Percentiles rank a stretch among this genome's conserved stretches.
These are phyloP conservation scores for Drosophila melanocephala DNA, from an alignment of 2,888 invertebrate species.

Conservation along the genomic window DNA sequence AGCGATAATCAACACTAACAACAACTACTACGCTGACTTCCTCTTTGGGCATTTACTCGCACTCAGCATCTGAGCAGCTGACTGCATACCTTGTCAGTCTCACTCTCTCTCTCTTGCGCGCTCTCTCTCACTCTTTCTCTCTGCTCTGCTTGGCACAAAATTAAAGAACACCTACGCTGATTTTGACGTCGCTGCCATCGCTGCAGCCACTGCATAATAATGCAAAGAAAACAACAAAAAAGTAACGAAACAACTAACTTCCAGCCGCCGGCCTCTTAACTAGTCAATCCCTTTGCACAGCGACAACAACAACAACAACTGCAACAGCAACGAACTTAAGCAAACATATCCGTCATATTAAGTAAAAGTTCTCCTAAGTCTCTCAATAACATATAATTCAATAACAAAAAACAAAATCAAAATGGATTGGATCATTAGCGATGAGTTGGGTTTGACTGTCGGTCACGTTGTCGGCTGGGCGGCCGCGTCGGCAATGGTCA, in stretches of 20 bases:
- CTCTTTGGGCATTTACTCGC: conserved; percentile 53
- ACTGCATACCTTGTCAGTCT: conserved; percentile 14
- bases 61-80: conserved; percentile 54
- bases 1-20: conserved; percentile 38
- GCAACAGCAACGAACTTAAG: conserved; percentile 23
- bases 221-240: conserved; percentile 35
- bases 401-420: conserved; percentile 69
- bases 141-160: conserved; percentile 28
- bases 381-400: conserved; percentile 22
- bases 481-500: conserved; percentile 95
- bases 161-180: conserved; percentile 55
- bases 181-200: conserved; percentile 24
- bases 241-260: conserved; percentile 46
- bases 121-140: conserved; percentile 3
- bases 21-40: conserved; percentile 57
- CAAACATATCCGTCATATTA: conserved; percentile 70
- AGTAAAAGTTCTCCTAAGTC: conserved; percentile 28
- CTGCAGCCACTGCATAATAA: conserved; percentile 35
- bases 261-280: conserved; percentile 64
- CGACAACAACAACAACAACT: conserved; percentile 14
- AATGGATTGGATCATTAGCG: conserved; percentile 93
- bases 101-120: conserved; percentile 11
- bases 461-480: conserved; percentile 92
- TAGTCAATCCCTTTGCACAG: conserved; percentile 56
- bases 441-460: conserved; percentile 90